Evolutionary conservation across 2,113 vertebrate species (phyloP).

Genomic region (Upupa epops): DNA sequence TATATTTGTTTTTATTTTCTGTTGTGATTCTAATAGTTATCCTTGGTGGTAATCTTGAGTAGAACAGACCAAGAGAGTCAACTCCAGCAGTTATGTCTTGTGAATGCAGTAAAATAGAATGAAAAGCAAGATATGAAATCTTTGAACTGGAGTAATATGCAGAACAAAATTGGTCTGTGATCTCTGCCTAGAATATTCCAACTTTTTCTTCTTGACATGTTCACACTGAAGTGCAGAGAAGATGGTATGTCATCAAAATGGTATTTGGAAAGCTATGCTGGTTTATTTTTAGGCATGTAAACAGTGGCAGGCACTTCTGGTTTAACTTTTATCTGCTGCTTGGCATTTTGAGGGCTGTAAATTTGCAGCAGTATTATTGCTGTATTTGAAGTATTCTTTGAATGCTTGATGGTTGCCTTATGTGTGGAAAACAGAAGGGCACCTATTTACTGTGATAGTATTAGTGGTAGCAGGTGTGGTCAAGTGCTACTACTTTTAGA

Average conservation of each 20-base stretch:
- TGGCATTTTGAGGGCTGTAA: constrained; percentile 27
- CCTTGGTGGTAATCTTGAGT: background rate
- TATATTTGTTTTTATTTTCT: background rate
- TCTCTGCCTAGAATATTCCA: background rate
- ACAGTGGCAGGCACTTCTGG: constrained; percentile 45
- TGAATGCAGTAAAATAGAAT: background rate
- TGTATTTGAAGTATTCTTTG: constrained; percentile 34
- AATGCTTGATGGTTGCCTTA: background rate
- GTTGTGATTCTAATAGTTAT: background rate
- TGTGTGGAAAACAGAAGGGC: background rate
- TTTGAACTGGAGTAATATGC: background rate
- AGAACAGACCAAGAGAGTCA: background rate
- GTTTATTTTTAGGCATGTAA: constrained; percentile 66
- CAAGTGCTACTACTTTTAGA: background rate
- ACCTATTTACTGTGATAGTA: background rate
- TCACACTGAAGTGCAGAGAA: constrained; percentile 35
- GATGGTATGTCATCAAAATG: constrained; percentile 21
- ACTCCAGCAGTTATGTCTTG: background rate
- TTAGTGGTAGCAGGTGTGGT: background rate
- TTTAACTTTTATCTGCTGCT: constrained; percentile 66
- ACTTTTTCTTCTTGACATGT: background rate
- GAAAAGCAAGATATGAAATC: background rate
- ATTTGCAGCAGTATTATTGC: background rate
- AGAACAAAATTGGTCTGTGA: background rate
- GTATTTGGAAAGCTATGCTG: constrained; percentile 33